Percentiles rank a stretch among this genome's conserved stretches.
Evolutionary conservation across 2,888 invertebrate genomes (phyloP).

Genomic region (Aporophyla nigra): DNA sequence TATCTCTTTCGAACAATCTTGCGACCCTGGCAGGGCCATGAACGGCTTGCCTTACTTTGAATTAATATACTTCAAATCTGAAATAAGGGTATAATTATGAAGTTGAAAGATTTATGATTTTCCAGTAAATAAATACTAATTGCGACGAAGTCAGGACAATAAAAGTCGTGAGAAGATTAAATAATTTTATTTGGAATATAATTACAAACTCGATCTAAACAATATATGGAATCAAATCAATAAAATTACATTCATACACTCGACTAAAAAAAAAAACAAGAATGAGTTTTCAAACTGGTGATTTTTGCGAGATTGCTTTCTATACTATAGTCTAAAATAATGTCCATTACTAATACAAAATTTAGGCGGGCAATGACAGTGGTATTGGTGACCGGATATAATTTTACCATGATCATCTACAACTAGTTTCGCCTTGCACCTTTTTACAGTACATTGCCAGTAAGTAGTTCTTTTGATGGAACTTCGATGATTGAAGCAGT

Average conservation of each 20-base stretch:
- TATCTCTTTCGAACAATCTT: too few species aligned
- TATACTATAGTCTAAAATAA: conserved; percentile 31
- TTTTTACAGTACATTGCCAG: conserved; percentile 26
- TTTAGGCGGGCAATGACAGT: conserved; percentile 35
- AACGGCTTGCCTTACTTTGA: neutral
- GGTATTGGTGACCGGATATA: neutral
- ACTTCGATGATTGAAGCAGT: conserved; percentile 4
- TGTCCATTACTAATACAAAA: conserved; percentile 38
- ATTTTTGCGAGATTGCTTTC: too few species aligned
- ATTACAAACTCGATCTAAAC: neutral
- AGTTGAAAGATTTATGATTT: too few species aligned
- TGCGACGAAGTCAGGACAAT: too few species aligned
- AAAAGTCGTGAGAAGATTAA: neutral
- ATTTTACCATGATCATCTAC: conserved; percentile 7
- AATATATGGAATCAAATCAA: too few species aligned
- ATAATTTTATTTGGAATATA: neutral
- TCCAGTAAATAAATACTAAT: too few species aligned
- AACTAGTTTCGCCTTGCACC: conserved; percentile 37
- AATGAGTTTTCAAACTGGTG: too few species aligned
- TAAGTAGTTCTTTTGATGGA: neutral
- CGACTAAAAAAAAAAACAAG: too few species aligned
- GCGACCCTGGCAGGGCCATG: neutral
- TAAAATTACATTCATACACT: too few species aligned
- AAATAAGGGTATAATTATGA: conserved; percentile 1
- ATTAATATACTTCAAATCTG: conserved; percentile 27